Conservation (phyloP, 2,888 invertebrate species). For the Dendrolimus houi region DNA sequence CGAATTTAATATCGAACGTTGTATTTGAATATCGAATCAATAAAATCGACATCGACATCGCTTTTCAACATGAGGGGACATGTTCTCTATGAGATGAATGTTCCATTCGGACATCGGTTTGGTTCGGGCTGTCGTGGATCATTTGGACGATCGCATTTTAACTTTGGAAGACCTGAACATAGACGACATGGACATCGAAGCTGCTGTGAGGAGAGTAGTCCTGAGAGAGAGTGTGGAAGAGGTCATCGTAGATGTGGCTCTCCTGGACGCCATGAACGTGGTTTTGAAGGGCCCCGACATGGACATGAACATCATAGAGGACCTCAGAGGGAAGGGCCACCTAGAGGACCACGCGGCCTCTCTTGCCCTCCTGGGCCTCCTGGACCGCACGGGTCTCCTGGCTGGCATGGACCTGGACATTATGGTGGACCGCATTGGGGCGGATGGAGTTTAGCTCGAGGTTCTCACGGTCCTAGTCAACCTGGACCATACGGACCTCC, state of each 20-base stretch:
- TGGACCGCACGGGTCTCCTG: slow-evolving; percentile 7
- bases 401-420: slow-evolving; percentile 6
- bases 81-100: background rate
- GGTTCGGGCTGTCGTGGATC: background rate
- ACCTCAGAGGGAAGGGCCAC: background rate
- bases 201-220: background rate
- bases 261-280: background rate
- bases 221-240: background rate
- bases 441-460: background rate
- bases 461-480: background rate
- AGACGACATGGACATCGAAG: slow-evolving; percentile 1
- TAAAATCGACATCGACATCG: background rate
- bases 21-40: background rate
- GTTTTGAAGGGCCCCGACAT: background rate
- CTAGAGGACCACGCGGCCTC: background rate
- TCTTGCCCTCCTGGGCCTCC: slow-evolving; percentile 2
- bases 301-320: background rate
- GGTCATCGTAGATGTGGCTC: background rate
- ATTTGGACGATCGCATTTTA: background rate
- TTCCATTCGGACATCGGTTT: background rate
- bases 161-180: background rate
- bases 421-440: slow-evolving; percentile 6
- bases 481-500: background rate
- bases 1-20: background rate
- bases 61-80: background rate